Conservation (phyloP, 2,113 vertebrate genomes). For the Balaenoptera acutorostrata region DNA sequence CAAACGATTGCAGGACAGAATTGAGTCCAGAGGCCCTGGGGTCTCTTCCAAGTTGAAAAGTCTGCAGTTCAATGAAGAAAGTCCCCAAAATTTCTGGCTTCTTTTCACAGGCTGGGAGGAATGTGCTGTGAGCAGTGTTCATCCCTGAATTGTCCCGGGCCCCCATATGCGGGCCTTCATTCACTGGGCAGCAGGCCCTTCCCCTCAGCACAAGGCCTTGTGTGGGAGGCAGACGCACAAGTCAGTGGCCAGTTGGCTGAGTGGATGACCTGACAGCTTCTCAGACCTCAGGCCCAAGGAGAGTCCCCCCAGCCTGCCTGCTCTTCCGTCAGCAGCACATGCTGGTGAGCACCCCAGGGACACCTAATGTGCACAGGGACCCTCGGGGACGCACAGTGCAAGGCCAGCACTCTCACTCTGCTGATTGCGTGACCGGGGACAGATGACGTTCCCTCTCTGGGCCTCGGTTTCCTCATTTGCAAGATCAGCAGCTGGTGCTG, state of each 20-base stretch:
- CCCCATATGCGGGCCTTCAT: not conserved
- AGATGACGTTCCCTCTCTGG: not conserved
- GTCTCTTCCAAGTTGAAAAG: not conserved
- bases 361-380: not conserved
- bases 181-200: not conserved
- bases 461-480: not conserved
- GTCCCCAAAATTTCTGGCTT: not conserved
- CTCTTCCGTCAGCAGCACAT: not conserved
- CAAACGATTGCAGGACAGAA: not conserved
- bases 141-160: not conserved
- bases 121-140: not conserved
- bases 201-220: not conserved
- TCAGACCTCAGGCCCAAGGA: not conserved
- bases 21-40: not conserved
- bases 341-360: not conserved
- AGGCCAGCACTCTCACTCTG: not conserved
- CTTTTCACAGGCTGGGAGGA: not conserved
- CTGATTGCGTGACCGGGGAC: not conserved
- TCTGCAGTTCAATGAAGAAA: not conserved
- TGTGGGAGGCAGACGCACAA: not conserved
- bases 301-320: not conserved
- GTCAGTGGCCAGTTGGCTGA: not conserved
- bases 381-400: accelerated
- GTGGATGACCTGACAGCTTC: not conserved
- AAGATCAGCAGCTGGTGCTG: not conserved